Evolutionary conservation across 2,113 vertebrate genomes (phyloP).

Genomic region (Aspiorhynchus laticeps): DNA sequence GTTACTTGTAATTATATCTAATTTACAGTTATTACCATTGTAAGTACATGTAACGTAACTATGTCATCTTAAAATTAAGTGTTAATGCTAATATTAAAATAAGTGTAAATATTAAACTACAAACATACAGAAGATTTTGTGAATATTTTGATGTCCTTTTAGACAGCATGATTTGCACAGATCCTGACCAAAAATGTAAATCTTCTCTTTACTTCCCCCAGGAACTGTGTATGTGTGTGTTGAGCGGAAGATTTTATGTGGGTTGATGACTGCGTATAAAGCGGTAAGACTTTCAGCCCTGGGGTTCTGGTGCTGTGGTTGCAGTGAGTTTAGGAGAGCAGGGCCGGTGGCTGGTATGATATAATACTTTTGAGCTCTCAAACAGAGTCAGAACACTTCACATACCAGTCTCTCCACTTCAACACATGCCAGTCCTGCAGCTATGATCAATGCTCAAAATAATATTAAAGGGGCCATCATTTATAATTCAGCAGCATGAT

Average conservation of each 20-base stretch:
- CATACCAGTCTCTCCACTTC: background rate
- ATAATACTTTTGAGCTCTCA: background rate
- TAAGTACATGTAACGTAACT: background rate
- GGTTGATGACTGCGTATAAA: background rate
- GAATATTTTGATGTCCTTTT: background rate
- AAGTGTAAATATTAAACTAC: background rate
- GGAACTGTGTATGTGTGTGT: background rate
- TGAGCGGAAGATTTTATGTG: background rate
- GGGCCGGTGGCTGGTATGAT: background rate
- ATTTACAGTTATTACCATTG: background rate
- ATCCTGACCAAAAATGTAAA: background rate
- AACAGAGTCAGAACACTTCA: background rate
- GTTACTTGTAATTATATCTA: background rate
- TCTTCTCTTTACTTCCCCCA: background rate
- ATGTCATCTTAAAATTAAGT: background rate
- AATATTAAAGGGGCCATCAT: background rate
- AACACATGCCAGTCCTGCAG: background rate
- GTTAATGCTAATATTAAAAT: background rate
- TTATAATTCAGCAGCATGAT: background rate
- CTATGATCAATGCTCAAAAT: background rate
- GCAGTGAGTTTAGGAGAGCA: background rate
- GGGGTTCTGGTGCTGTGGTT: slow-evolving; percentile 19
- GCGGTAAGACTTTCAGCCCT: background rate
- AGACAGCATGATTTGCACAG: background rate
- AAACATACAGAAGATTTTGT: background rate